These are phyloP conservation scores for Hippocampus zosterae DNA, from an alignment of 2,113 vertebrate genomes.

Conservation along the genomic window DNA sequence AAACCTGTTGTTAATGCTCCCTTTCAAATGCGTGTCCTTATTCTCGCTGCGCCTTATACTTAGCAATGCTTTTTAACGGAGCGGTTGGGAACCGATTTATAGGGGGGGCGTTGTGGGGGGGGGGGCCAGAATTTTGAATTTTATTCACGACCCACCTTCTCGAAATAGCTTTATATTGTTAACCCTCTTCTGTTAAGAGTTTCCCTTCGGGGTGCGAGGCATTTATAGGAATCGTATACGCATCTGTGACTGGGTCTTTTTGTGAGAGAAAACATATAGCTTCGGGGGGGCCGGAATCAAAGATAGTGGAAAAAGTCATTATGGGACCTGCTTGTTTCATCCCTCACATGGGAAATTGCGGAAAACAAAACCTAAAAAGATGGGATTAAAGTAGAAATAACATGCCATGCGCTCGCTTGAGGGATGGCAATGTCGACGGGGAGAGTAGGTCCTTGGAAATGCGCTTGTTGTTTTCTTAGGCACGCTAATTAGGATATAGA, in stretches of 20 bases:
- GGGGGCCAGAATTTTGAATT: slow-evolving; percentile 1
- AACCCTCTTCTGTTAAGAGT: slow-evolving; percentile 38
- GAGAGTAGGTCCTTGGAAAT: not conserved
- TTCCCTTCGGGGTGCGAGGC: slow-evolving; percentile 37
- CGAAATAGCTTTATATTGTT: slow-evolving; percentile 30
- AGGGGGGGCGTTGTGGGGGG: not conserved
- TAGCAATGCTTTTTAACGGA: not conserved
- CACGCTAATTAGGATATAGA: not conserved
- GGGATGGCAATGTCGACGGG: not conserved
- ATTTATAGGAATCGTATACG: slow-evolving; percentile 32
- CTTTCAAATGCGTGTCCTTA: not conserved
- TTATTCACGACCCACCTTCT: slow-evolving; percentile 7
- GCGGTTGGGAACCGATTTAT: slow-evolving; percentile 14
- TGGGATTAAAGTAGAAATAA: slow-evolving; percentile 17
- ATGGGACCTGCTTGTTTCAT: slow-evolving; percentile 28
- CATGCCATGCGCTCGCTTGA: not conserved
- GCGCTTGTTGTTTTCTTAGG: not conserved
- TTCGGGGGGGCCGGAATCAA: slow-evolving; percentile 35
- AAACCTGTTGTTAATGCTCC: not conserved
- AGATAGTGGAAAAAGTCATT: slow-evolving; percentile 44
- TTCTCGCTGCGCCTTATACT: not conserved
- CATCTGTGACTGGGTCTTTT: slow-evolving; percentile 35
- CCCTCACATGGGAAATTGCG: slow-evolving; percentile 26
- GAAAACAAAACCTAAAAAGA: slow-evolving; percentile 27
- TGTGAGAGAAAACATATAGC: slow-evolving; percentile 40